Base-by-base conservation (phyloP, 1,140 invertebrate genomes). In the Drosophila parabipectinata region DNA sequence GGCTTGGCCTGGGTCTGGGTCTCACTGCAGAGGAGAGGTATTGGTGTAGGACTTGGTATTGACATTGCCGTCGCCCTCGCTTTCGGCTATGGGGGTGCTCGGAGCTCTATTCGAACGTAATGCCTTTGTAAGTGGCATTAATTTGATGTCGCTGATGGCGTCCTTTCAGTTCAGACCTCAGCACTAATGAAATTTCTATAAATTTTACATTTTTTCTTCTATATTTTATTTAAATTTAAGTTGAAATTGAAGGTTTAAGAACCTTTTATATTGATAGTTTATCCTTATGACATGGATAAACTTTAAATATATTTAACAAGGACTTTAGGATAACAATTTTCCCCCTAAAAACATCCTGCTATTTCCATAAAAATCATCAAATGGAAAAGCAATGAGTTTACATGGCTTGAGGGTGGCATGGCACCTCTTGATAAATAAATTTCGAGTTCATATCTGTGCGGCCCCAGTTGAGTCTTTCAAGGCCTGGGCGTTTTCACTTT, bases 401-500 rank as follows among this genome's bases (percentile, higher is more conserved):
- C 14, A 0, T 9, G 12, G n/a, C 15, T 47, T 0, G 45, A 7
- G 45, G n/a, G 12, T 41, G 50, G 50, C 28, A 32, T 51, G 26
- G 30, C 21, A 45, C 30, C 37, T 14, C 32, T 44, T 56, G 18
- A 73, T 81, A 85, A 85, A 80, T 67, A 74, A 67, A 74, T 74
- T 77, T 58, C 52, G 44, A 75, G 69, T 77, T 87, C 58, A 72
- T 76, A 78, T 74, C 74, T 66, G 77, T 44, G 56, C 59, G 24
- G 55, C 53, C 56, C 54, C 60, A 75, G 64, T 52, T 62, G 75
- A 56, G 44, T 62, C 58, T 63, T 88, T 87, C 75, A 82, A 76
- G 76, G 79, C 68, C 67, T 77, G 83, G 83, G 83, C 83, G 83
- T 88, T 77, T 88, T 88, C 79, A 83, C 83, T 88, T 87, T 82